Conservation (phyloP, 2,797 vertebrate genomes). For the Hylomyscus alleni region DNA sequence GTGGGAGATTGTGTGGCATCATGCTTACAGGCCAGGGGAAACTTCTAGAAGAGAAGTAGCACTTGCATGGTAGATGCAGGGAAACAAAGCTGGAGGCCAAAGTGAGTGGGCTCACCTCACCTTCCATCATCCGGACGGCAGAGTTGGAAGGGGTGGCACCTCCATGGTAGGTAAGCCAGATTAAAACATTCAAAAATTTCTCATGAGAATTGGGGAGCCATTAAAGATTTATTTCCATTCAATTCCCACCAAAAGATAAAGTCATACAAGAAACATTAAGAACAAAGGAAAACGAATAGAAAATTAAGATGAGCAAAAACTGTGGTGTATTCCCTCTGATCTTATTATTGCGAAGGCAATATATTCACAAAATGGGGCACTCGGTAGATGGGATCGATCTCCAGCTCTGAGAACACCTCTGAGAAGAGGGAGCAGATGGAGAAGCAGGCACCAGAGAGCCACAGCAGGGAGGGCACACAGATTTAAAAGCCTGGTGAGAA, state of each 20-base stretch:
- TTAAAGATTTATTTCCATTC: background rate
- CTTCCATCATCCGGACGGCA: background rate
- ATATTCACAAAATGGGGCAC: background rate
- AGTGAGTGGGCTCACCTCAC: background rate
- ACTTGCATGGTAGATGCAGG: background rate
- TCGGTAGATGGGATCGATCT: background rate
- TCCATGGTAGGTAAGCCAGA: background rate
- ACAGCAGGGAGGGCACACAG: accelerated
- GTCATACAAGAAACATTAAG: background rate
- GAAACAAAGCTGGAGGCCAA: no score
- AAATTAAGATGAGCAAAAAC: background rate
- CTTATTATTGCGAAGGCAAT: background rate
- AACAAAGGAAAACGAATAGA: background rate
- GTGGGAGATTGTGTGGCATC: background rate
- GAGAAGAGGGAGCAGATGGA: no score
- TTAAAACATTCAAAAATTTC: background rate
- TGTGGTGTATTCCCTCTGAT: background rate
- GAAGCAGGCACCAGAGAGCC: accelerated
- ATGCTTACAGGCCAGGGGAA: background rate
- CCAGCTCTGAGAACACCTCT: background rate
- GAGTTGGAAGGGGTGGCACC: background rate
- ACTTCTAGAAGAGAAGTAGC: background rate
- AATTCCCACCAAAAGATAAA: background rate
- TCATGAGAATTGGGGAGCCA: background rate
- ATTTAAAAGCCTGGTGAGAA: background rate